Base-by-base conservation (phyloP, 2,888 invertebrate species). In the Germaria angustata region DNA sequence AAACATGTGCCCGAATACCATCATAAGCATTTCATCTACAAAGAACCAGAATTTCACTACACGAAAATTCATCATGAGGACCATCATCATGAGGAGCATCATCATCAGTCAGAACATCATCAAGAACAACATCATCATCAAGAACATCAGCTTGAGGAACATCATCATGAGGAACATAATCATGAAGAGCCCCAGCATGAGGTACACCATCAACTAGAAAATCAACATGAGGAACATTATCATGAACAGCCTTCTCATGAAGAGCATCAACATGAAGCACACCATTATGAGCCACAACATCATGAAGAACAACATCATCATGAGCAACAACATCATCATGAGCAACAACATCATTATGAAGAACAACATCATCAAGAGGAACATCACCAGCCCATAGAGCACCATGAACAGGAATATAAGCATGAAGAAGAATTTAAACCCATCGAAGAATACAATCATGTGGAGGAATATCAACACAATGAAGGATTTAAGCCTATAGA, bases 11-110 rank as follows among this genome's bases (percentile, higher is more conserved):
- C 95, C 0, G 89, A 89, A 53, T 86, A 86, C 24, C 90, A 89
- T 72, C 87, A 95, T 86, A 95, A 94, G 88, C 93, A 93, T 73
- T 93, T 95, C 68, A 95, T 95, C 36, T 94, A 95, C 32, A 95
- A 96, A 90, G 94, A 95, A 69, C 93, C 94, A 2, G 93, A 95
- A 36, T 94, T 94, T 24, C 92, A 94, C 17, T 92, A 92, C 44
- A 92, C 94, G 32, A 93, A 94, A 84, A 86, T 88, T 61, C 87
- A 91, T 85, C 86, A 88, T 20, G 88, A 92, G n/a, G 57, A 69
- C 28, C 34, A 57, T 39, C 65, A 83, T 69, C 85, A 53, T 84
- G 84, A 61, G 86, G 87, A 57, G n/a, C 22, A 69, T 13, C 57
- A 81, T n/a, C 85, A 83, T 36, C 86, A 88, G 15, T 32, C 28